Evolutionary conservation across 2,888 invertebrate genomes (phyloP), one percentile per base, ranked within the genome.

Genomic region (Coronaproctus castanopsis): DNA sequence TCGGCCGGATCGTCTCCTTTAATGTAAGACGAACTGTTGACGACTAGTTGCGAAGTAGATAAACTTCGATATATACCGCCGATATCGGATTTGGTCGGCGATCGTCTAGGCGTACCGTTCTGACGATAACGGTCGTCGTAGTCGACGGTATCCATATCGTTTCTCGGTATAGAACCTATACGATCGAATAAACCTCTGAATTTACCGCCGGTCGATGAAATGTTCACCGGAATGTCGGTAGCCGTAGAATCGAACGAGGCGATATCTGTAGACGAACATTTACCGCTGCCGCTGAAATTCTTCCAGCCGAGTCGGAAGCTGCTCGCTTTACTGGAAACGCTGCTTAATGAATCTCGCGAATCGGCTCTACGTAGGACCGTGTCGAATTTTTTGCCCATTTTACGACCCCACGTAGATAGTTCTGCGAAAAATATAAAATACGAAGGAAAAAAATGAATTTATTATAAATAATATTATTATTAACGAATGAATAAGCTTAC

Each of bases 1-100:
- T 85, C 84, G n/a, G 83, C 82, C 8, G 85, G 85, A 72, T 85
- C 85, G 69, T 85, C 85, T 62, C 83, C 84, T 69, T 83, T 82
- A 49, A 85, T 78, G 68, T 85, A 85, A 1, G 74, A 74, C 3
- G 72, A 70, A 36, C 14, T 36, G 14, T 36, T 36, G 14, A 50
- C 80, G 62, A 83, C 82, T 65, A 85, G 71, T 68, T 84, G 85
- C 58, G 85, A 85, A 24, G 85, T 85, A 49, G 85, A 85, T 69
- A 83, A 83, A 69, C 83, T 83, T 59, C 85, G 76, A 67, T 84
- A 85, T n/a, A 85, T 72, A 24, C 74, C 70, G 23, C 74, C 72
- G 3, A 72, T 73, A 36, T 69, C 68, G 54, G 70, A 70, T 66
- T 75, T 78, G 52, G 76, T 19, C 10, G 24, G 54, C 74, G 51